These are phyloP conservation scores for Eudemis profundana DNA, from an alignment of 2,888 invertebrate genomes.

Conservation along the genomic window DNA sequence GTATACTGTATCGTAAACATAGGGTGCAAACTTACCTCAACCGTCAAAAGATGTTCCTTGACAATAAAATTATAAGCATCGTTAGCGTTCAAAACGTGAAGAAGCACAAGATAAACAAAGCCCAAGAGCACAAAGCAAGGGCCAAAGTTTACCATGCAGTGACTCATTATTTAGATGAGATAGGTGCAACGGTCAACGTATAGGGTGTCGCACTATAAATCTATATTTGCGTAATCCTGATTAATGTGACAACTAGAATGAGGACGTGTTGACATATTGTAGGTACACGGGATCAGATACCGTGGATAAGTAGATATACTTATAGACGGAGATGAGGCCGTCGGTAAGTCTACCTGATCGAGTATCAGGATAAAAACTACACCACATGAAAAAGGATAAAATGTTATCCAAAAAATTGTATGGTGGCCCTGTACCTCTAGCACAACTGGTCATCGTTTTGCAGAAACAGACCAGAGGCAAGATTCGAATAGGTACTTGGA, in stretches of 20 bases:
- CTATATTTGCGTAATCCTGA: constrained; percentile 36
- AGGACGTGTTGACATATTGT: constrained; percentile 10
- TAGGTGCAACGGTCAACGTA: constrained; percentile 30
- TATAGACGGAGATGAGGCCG: too few relatives aligned
- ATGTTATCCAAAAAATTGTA: too few relatives aligned
- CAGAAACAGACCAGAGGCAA: too few relatives aligned
- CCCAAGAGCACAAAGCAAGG: constrained; percentile 14
- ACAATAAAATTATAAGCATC: background rate
- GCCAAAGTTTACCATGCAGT: constrained; percentile 28
- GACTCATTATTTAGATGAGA: constrained; percentile 19
- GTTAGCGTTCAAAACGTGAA: background rate
- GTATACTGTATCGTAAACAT: too few relatives aligned
- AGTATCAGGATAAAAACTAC: too few relatives aligned
- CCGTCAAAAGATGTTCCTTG: too few relatives aligned
- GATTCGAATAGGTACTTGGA: too few relatives aligned
- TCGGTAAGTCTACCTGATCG: too few relatives aligned
- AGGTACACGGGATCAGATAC: constrained; percentile 4
- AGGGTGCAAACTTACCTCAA: too few relatives aligned
- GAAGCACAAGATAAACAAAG: background rate
- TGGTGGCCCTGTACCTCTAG: too few relatives aligned
- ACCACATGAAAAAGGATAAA: too few relatives aligned
- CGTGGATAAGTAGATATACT: background rate
- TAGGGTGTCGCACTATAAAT: constrained; percentile 23
- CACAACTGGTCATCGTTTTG: too few relatives aligned
- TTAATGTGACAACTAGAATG: constrained; percentile 26